Percentiles rank a stretch among this genome's conserved stretches.
Conservation (phyloP, 2,888 invertebrate genomes). For the Parasteatoda lunata region DNA sequence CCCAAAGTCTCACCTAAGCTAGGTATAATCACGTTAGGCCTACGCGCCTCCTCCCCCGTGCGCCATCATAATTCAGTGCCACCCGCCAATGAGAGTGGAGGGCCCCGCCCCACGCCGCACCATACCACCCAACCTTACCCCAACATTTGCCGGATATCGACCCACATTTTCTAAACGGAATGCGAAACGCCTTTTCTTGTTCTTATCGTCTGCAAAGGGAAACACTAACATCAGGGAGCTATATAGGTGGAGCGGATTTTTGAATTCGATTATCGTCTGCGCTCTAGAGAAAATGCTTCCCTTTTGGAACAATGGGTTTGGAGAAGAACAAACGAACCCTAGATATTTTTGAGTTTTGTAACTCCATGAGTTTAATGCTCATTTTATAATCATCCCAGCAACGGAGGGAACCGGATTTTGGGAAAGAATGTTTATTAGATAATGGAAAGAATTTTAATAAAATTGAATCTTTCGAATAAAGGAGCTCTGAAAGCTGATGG, state of each 20-base stretch:
- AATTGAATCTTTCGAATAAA: too few relatives aligned
- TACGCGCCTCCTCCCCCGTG: conserved; percentile 48
- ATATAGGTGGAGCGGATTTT: background rate
- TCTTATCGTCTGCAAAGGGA: conserved; percentile 4
- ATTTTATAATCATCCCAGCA: background rate
- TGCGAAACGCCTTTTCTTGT: background rate
- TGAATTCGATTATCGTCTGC: background rate
- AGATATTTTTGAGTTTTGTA: background rate
- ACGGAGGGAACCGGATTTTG: background rate
- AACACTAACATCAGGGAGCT: background rate
- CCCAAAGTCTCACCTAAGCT: conserved; percentile 68
- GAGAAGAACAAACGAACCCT: background rate
- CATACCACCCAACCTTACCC: background rate
- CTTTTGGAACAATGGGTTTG: background rate
- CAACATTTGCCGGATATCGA: conserved; percentile 28
- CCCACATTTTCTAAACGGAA: conserved; percentile 13
- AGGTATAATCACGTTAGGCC: conserved; percentile 69
- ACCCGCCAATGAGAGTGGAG: conserved; percentile 47
- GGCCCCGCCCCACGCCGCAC: conserved; percentile 49
- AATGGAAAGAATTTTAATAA: background rate
- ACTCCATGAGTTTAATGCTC: background rate
- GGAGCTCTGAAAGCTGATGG: too few relatives aligned
- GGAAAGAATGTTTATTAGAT: background rate
- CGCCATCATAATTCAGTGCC: conserved; percentile 66
- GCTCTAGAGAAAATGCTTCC: background rate